phyloP scores from a whole-genome alignment of 2,888 invertebrate genomes.

The Omphaloscelis lunosa region DNA sequence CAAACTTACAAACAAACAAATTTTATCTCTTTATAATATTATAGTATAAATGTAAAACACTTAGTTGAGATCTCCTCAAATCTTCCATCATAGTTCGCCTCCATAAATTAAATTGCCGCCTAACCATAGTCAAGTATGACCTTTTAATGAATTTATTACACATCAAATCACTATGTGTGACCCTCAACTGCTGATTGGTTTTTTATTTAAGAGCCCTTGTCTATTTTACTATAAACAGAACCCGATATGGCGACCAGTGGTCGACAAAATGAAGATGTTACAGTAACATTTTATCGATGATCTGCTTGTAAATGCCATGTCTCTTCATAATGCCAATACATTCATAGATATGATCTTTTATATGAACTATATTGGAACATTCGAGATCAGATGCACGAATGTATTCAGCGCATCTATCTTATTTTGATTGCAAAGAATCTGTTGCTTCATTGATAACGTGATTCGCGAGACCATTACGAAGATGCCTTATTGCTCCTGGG shows the following conservation, averaged over 20 bases:
- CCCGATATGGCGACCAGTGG: constrained; percentile 1
- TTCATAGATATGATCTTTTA: constrained; percentile 54
- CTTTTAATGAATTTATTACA: constrained; percentile 37
- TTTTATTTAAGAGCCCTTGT: constrained; percentile 46
- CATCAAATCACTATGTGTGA: constrained; percentile 20
- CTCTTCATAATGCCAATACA: constrained; percentile 47
- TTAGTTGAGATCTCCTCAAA: constrained; percentile 1
- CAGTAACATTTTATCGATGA: constrained; percentile 23
- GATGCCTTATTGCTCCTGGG: constrained; percentile 77
- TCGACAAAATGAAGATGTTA: constrained; percentile 27
- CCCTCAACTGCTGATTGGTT: constrained; percentile 35
- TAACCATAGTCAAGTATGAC: constrained; percentile 36
- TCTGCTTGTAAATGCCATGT: constrained; percentile 52
- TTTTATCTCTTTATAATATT: no score
- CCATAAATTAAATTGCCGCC: constrained; percentile 12
- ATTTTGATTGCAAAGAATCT: constrained; percentile 63
- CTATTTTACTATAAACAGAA: constrained; percentile 12
- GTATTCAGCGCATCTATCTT: constrained; percentile 48
- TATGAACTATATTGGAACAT: constrained; percentile 53
- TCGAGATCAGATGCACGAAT: constrained; percentile 55
- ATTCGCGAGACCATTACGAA: constrained; percentile 70
- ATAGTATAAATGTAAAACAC: no score
- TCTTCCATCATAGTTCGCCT: background rate
- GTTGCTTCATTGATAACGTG: constrained; percentile 70
- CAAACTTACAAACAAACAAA: no score